Evolutionary conservation across 2,113 vertebrate genomes (phyloP).

Genomic region (Sylvietta virens): DNA sequence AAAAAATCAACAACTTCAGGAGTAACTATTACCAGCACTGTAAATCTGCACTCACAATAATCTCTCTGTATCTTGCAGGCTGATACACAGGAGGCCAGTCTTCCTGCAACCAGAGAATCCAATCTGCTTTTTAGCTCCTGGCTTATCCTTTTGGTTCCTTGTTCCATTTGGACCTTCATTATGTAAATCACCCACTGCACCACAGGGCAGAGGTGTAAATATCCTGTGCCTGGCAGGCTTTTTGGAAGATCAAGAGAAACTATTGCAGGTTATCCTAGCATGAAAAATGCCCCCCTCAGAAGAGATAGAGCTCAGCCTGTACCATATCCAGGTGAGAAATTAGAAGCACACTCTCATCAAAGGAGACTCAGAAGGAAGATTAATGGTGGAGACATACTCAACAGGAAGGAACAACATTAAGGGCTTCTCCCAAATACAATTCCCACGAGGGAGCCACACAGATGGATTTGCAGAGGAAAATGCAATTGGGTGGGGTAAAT

Average conservation of each 20-base stretch:
- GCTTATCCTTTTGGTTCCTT: background rate
- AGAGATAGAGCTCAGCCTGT: conserved; percentile 19
- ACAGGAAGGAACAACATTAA: background rate
- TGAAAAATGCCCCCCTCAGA: conserved; percentile 50
- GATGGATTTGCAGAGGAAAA: conserved; percentile 2
- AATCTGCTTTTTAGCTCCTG: conserved; percentile 19
- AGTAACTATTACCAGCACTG: background rate
- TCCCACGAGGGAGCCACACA: background rate
- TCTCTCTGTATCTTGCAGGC: background rate
- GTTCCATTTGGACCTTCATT: conserved; percentile 27
- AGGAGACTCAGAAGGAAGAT: background rate
- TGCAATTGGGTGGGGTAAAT: background rate
- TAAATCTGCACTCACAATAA: background rate
- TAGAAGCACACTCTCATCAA: conserved; percentile 2
- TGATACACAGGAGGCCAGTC: background rate
- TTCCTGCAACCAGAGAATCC: background rate
- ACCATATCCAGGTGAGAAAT: conserved; percentile 36
- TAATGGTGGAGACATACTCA: background rate
- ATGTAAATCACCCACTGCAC: conserved; percentile 29
- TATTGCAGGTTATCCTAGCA: conserved; percentile 41
- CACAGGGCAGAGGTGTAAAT: conserved; percentile 31
- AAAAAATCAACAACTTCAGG: background rate
- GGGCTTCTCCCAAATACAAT: background rate
- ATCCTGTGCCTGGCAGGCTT: conserved; percentile 27
- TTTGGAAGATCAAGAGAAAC: conserved; percentile 41